Evolutionary conservation across 2,888 invertebrate species (phyloP).

Genomic region (Brachycybe producta): DNA sequence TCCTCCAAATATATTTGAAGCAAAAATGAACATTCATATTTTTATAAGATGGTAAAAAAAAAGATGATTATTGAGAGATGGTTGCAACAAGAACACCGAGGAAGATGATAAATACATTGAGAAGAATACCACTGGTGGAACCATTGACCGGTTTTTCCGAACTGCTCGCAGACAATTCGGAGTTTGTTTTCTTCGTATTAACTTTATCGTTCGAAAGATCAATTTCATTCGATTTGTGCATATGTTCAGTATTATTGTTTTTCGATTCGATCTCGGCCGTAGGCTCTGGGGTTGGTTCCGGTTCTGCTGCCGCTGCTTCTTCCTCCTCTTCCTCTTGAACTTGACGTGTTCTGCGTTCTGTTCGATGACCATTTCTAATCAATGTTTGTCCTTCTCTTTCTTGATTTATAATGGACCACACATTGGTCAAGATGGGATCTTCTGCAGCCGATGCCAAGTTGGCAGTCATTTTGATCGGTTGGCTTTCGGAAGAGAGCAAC

Average conservation of each 20-base stretch:
- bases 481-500: no score
- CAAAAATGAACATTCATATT: no score
- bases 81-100: no score
- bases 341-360: not conserved
- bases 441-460: conserved; percentile 4
- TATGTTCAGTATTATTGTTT: not conserved
- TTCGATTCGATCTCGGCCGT: conserved; percentile 4
- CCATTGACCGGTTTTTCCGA: no score
- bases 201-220: no score
- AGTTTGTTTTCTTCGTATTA: no score
- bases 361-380: no score
- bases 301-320: not conserved
- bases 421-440: conserved; percentile 17
- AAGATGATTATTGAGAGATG: no score
- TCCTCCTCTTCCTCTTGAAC: not conserved
- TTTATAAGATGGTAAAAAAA: no score
- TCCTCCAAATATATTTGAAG: no score
- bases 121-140: no score
- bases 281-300: not conserved
- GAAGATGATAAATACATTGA: no score
- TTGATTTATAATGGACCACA: conserved; percentile 19
- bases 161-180: not conserved
- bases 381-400: not conserved
- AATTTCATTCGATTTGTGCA: not conserved
- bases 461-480: not conserved